Conservation (phyloP, 2,797 vertebrate genomes). For the Iguana delicatissima region DNA sequence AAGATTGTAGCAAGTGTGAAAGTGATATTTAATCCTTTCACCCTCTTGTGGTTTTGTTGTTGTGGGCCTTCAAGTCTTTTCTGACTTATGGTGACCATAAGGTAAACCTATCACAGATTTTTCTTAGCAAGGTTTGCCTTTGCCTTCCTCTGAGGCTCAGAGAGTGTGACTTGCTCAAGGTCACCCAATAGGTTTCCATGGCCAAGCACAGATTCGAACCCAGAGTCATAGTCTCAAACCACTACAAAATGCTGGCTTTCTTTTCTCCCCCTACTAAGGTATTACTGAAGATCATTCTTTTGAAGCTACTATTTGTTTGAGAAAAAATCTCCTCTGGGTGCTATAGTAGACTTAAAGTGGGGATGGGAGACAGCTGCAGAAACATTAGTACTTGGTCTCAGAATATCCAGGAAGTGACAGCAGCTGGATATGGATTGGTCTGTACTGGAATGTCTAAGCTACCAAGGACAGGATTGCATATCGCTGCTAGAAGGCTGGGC, state of each 20-base stretch:
- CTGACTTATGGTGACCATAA: no score
- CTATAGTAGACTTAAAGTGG: neutral
- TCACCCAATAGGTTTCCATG: no score
- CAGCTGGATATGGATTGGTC: no score
- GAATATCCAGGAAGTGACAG: no score
- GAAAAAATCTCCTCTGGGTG: neutral
- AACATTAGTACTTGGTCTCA: neutral
- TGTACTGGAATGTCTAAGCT: neutral
- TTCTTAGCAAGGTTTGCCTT: no score
- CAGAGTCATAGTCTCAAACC: no score
- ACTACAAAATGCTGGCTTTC: no score
- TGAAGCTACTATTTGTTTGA: neutral
- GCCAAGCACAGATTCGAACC: no score
- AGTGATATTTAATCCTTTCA: neutral
- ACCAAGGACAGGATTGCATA: neutral
- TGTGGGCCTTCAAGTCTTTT: no score
- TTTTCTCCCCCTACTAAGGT: neutral
- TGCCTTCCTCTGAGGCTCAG: no score
- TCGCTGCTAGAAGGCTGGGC: neutral
- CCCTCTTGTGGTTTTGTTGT: neutral
- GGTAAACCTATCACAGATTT: no score
- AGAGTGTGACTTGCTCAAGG: no score
- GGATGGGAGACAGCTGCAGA: neutral
- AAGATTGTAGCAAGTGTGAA: neutral
- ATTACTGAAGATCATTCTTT: neutral